Evolutionary conservation across 2,113 vertebrate genomes (phyloP), one percentile per base, ranked within the genome.

Genomic region (Pelecanus crispus): DNA sequence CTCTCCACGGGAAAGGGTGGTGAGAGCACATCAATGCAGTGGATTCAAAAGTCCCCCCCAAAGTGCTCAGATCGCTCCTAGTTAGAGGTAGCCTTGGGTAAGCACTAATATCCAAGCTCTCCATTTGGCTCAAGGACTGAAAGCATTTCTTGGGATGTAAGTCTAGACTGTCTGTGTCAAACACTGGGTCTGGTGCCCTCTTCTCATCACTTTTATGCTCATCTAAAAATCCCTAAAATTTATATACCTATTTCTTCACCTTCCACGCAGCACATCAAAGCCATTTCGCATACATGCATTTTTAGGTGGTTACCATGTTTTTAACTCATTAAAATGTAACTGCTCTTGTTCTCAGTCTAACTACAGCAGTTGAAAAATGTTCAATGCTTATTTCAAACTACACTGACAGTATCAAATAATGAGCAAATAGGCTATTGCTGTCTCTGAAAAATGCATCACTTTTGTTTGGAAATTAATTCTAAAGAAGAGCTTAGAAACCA

Each of bases 31-130:
- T 4, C 71, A 59, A 4, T 10, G 47, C 29, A 58, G n/a, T 17
- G 19, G 26, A 28, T 38, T 65, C 55, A 65, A 13, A 78, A 56
- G 31, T 31, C 2, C 9, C 17, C 21, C 14, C 1, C 4, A 2
- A 55, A 73, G 66, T 25, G 24, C 24, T 78, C 38, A 62, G 32
- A 24, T 3, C 56, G 45, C 21, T 81, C 32, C n/a, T 34, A 21
- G n/a, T 15, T 9, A 62, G 31, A 6, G 29, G 7, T 11, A 1
- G 38, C 9, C 1, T 3, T 62, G 31, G 12, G 24, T n/a, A 7
- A 58, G 22, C 22, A 45, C 45, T 58, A 73, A 11, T 9, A 71
- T 20, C 47, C 22, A 78, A 63, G n/a, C 11, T 20, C 50, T 85
- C 18, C n/a, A 15, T 25, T 40, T 70, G 74, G 21, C 58, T 47